These are phyloP conservation scores for Anoplolepis gracilipes DNA, from an alignment of 1,140 invertebrate species.

Conservation along the genomic window DNA sequence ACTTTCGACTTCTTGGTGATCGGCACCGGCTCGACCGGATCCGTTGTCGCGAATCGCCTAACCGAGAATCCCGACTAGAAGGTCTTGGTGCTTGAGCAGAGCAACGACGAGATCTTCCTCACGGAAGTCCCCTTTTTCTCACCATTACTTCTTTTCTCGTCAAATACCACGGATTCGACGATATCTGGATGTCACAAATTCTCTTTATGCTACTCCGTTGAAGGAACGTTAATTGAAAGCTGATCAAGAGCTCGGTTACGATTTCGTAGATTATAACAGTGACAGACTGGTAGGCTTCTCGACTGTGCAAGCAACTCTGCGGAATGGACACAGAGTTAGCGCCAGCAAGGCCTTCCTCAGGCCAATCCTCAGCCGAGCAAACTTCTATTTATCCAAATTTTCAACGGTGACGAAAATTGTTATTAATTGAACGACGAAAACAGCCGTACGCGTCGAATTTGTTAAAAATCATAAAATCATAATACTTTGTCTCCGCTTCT, in stretches of 20 bases:
- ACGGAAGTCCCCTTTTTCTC: too few species aligned
- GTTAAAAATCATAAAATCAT: slow-evolving; percentile 86
- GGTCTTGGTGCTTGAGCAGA: too few species aligned
- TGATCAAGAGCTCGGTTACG: slow-evolving; percentile 87
- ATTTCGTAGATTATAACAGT: slow-evolving; percentile 87
- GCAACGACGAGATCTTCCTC: too few species aligned
- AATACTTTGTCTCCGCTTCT: slow-evolving; percentile 81
- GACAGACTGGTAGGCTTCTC: slow-evolving; percentile 88
- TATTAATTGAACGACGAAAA: slow-evolving; percentile 87
- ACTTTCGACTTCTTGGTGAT: too few species aligned
- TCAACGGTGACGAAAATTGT: slow-evolving; percentile 89
- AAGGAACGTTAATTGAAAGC: slow-evolving; percentile 87
- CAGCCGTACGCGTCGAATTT: slow-evolving; percentile 90
- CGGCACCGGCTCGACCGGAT: too few species aligned
- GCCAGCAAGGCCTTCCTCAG: slow-evolving; percentile 90
- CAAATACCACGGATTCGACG: slow-evolving; percentile 89
- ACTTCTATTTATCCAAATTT: slow-evolving; percentile 90
- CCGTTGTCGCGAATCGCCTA: too few species aligned
- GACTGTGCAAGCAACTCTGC: slow-evolving; percentile 90
- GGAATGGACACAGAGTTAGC: slow-evolving; percentile 90
- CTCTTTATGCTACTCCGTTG: slow-evolving; percentile 88
- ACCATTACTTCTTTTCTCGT: too few species aligned
- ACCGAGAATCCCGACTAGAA: too few species aligned
- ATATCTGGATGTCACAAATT: slow-evolving; percentile 89
- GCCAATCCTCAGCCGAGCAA: slow-evolving; percentile 87